Evolutionary conservation across 2,113 vertebrate genomes (phyloP).

Genomic region (Polypterus bichir): DNA sequence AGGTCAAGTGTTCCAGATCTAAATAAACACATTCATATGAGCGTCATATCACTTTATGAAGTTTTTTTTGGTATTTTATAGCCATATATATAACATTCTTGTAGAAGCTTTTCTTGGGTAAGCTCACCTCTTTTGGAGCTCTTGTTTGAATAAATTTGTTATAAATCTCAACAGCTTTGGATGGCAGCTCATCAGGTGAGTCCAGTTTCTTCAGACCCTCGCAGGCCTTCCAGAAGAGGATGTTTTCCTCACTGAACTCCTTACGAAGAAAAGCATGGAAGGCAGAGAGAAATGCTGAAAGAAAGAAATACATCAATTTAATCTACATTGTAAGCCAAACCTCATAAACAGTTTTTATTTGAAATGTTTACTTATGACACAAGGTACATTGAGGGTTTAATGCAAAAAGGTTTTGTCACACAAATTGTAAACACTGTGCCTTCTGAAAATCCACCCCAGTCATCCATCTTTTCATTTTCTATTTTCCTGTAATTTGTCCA

Average conservation of each 20-base stretch:
- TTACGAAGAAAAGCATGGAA: constrained; percentile 41
- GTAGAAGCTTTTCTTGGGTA: background rate
- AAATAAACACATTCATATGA: too few relatives aligned
- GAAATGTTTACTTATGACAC: too few relatives aligned
- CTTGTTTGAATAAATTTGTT: constrained; percentile 36
- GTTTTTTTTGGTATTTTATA: too few relatives aligned
- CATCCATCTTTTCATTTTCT: background rate
- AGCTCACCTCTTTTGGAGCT: constrained; percentile 44
- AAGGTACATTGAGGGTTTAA: background rate
- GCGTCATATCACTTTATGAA: too few relatives aligned
- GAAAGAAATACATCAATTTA: background rate
- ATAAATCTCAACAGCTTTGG: constrained; percentile 41
- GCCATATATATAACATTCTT: too few relatives aligned
- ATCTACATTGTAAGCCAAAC: background rate
- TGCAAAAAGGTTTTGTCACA: background rate
- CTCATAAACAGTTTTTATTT: too few relatives aligned
- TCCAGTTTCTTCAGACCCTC: constrained; percentile 33
- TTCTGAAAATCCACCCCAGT: background rate
- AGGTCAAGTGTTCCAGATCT: too few relatives aligned
- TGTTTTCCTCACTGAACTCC: constrained; percentile 37
- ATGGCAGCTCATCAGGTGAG: constrained; percentile 20
- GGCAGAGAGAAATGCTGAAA: constrained; percentile 31
- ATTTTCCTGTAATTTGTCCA: too few relatives aligned
- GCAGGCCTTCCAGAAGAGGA: constrained; percentile 43
- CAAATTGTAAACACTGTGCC: background rate